Evolutionary conservation across 2,888 invertebrate species (phyloP).

Genomic region (Lasioglossum marginatum): DNA sequence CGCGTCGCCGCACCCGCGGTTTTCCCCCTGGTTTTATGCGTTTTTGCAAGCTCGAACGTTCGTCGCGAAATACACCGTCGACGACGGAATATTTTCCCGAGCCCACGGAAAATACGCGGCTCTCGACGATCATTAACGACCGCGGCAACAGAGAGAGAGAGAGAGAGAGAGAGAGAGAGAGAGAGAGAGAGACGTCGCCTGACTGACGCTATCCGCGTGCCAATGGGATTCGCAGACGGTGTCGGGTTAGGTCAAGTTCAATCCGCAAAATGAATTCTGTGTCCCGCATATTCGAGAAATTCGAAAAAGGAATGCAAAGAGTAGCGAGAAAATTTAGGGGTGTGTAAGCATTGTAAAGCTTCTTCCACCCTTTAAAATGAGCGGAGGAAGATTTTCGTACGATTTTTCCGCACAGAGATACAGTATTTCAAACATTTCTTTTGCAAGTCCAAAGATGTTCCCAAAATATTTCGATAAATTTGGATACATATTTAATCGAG

Average conservation of each 20-base stretch:
- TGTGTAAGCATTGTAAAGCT: too few relatives aligned
- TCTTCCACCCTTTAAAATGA: background rate
- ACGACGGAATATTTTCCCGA: background rate
- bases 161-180: too few relatives aligned
- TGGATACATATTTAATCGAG: background rate
- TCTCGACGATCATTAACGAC: constrained; percentile 4
- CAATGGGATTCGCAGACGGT: background rate
- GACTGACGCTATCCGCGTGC: background rate
- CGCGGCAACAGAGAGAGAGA: background rate
- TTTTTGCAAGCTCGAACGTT: background rate
- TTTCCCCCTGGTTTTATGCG: background rate
- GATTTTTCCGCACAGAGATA: too few relatives aligned
- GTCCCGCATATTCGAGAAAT: background rate
- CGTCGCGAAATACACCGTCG: background rate
- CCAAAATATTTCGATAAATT: too few relatives aligned
- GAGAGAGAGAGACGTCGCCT: background rate
- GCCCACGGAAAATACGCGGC: background rate
- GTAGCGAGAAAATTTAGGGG: too few relatives aligned
- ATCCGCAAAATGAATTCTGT: background rate
- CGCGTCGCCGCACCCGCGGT: background rate
- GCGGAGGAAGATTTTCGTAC: too few relatives aligned
- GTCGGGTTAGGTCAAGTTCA: background rate
- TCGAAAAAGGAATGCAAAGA: background rate
- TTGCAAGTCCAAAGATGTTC: too few relatives aligned
- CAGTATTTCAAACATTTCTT: too few relatives aligned